Evolutionary conservation across 2,888 invertebrate genomes (phyloP), one percentile per base, ranked within the genome.

Genomic region (Nomada lathburiana): DNA sequence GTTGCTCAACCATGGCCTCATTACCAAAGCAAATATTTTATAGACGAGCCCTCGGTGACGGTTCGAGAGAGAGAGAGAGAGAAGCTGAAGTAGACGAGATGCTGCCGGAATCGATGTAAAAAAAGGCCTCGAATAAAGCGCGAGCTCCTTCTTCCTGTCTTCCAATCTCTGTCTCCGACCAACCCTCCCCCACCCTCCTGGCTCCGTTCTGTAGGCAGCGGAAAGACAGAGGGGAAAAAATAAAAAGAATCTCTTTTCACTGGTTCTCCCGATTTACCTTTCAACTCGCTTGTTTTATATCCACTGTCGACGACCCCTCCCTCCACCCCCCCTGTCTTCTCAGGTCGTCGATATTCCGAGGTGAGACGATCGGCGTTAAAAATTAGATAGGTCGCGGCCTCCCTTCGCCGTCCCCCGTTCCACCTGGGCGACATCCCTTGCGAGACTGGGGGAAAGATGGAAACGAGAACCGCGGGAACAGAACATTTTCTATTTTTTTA

Each of bases 21-120:
- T 94, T 93, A 93, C 92, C 90, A 93, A 93, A 93, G 93, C 92
- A 94, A 94, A 94, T 93, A 94, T 94, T 93, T 93, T 92, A 94
- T 92, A 94, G 93, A 92, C 92, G 89, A 84, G 89, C 85, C 82
- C 89, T 83, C 86, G 85, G 85, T 83, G 87, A 87, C 80, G 79
- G 64, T 65, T 80, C 76, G 82, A 81, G 78, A 74, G 85, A 80
- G 82, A 80, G 80, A 76, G 82, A 81, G 78, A 74, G 85, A 80
- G 82, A 80, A 81, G 76, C 74, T 60, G 78, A 71, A 74, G 67
- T 70, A 76, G 75, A 72, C 74, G 72, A 82, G 84, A 88, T 83
- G 79, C 69, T 73, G 80, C 42, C 76, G 85, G 86, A 88, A 83
- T 85, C 82, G 84, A 86, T 87, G 89, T 84, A 82, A 88, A 88